Conservation (phyloP, 1,140 invertebrate species). For the Drosophila biarmipes region DNA sequence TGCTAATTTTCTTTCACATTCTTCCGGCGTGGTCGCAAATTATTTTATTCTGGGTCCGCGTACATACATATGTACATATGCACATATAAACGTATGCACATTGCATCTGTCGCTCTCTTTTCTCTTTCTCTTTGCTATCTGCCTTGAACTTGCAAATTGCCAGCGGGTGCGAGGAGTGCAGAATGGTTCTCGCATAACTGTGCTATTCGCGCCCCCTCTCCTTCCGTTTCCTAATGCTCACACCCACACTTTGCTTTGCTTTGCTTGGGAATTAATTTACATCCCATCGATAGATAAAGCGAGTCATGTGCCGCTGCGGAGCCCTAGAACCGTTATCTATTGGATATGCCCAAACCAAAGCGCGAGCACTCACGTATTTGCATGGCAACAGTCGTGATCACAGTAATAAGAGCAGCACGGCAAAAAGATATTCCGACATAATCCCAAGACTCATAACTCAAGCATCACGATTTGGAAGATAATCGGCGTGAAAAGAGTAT, state of each 20-base stretch:
- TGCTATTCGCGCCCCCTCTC: background rate
- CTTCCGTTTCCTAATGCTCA: slow-evolving; percentile 9
- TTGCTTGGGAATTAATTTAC: slow-evolving; percentile 62
- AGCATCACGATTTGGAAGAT: background rate
- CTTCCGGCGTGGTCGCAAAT: slow-evolving; percentile 59
- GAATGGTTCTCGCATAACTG: slow-evolving; percentile 4
- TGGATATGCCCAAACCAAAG: slow-evolving; percentile 37
- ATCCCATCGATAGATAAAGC: slow-evolving; percentile 41
- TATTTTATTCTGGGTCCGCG: slow-evolving; percentile 53
- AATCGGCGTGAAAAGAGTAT: background rate
- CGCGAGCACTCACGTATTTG: slow-evolving; percentile 23
- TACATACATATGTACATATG: background rate
- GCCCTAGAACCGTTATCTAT: slow-evolving; percentile 50
- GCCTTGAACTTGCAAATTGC: slow-evolving; percentile 68
- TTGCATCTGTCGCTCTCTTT: slow-evolving; percentile 27
- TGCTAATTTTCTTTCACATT: slow-evolving; percentile 49
- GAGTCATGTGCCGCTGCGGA: slow-evolving; percentile 56
- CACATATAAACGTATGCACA: background rate
- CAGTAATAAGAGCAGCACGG: background rate
- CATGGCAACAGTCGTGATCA: slow-evolving; percentile 12
- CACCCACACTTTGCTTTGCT: slow-evolving; percentile 15
- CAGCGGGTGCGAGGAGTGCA: slow-evolving; percentile 16
- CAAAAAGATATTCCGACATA: background rate
- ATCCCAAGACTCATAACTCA: background rate
- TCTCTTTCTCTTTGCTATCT: slow-evolving; percentile 4